Conservation (phyloP, 2,797 vertebrate genomes). For the Eulemur coronatus region DNA sequence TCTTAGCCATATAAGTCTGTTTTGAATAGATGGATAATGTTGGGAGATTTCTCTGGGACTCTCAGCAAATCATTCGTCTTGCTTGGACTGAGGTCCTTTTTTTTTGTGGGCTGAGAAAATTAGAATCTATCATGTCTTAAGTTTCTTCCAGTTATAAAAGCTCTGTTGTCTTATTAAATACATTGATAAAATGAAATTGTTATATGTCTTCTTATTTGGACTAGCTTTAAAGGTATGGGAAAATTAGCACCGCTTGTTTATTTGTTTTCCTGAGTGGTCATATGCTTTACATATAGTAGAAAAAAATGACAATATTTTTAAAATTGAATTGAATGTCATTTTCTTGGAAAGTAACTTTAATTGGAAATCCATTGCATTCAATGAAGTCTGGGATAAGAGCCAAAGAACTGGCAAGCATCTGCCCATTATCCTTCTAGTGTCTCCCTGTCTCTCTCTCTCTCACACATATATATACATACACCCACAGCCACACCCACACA, state of each 20-base stretch:
- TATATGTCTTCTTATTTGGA: background rate
- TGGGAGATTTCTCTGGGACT: background rate
- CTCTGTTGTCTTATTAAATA: background rate
- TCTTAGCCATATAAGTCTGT: background rate
- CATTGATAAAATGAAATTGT: background rate
- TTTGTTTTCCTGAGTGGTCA: conserved; percentile 3
- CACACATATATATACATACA: background rate
- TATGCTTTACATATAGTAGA: background rate
- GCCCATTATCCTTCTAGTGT: background rate
- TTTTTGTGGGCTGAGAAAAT: background rate
- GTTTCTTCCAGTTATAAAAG: conserved; percentile 11
- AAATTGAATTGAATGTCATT: background rate
- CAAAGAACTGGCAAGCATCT: background rate
- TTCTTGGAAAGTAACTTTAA: conserved; percentile 48
- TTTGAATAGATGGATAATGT: background rate
- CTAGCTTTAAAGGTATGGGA: background rate
- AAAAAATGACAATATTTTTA: background rate
- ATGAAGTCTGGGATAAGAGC: background rate
- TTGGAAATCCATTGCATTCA: conserved; percentile 44
- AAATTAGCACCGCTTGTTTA: background rate
- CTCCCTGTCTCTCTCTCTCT: background rate
- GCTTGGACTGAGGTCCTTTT: background rate
- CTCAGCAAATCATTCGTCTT: background rate
- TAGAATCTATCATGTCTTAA: background rate
- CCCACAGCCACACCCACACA: background rate